Evolutionary conservation across 2,888 invertebrate genomes (phyloP).

Genomic region (Plagiodera versicolora): DNA sequence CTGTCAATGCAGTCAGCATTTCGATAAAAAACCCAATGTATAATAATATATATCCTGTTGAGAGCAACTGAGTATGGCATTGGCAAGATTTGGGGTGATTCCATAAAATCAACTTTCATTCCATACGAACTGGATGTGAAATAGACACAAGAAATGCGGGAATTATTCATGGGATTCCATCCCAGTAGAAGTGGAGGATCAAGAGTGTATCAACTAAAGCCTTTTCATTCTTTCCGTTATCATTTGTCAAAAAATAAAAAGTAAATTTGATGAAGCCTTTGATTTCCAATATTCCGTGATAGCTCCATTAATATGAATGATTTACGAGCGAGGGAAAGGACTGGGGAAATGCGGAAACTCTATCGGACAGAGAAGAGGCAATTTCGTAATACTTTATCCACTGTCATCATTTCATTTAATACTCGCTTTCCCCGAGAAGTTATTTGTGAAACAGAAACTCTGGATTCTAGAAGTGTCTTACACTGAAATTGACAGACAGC

Average conservation of each 20-base stretch:
- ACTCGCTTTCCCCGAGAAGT: background rate
- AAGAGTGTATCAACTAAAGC: slow-evolving; percentile 45
- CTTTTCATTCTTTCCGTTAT: slow-evolving; percentile 50
- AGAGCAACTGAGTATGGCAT: too few species aligned
- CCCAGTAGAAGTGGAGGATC: slow-evolving; percentile 47
- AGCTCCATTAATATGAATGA: slow-evolving; percentile 26
- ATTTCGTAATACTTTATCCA: background rate
- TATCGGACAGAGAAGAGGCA: background rate
- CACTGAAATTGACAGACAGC: too few species aligned
- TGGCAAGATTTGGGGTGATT: too few species aligned
- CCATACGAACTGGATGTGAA: slow-evolving; percentile 47
- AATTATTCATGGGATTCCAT: slow-evolving; percentile 55
- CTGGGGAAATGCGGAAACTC: background rate
- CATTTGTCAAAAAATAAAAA: slow-evolving; percentile 50
- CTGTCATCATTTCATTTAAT: background rate
- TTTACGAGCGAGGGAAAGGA: slow-evolving; percentile 11
- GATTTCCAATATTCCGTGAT: slow-evolving; percentile 32
- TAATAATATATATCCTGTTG: too few species aligned
- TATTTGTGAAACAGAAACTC: background rate
- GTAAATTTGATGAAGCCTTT: slow-evolving; percentile 31
- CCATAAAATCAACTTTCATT: slow-evolving; percentile 31
- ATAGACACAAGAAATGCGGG: slow-evolving; percentile 53
- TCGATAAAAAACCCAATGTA: too few species aligned
- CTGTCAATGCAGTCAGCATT: too few species aligned
- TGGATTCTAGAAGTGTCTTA: too few species aligned